phyloP scores from a whole-genome alignment of 2,888 invertebrate species.

The Bedellia somnulentella region DNA sequence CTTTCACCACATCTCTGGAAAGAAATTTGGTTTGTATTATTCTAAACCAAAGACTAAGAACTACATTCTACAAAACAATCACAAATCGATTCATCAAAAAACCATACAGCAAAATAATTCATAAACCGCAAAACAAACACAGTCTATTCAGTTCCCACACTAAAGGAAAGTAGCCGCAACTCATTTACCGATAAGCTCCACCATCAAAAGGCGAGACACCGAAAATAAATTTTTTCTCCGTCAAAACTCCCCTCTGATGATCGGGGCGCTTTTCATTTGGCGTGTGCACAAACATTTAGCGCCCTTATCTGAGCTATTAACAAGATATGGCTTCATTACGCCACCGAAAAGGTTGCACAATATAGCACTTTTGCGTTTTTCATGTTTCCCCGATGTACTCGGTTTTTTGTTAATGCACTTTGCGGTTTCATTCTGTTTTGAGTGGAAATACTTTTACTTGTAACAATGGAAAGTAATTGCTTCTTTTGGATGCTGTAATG shows the following conservation, averaged over 20 bases:
- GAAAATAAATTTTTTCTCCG: slow-evolving; percentile 32
- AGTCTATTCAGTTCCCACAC: no score
- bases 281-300: slow-evolving; percentile 59
- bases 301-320: slow-evolving; percentile 54
- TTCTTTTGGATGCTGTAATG: no score
- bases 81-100: no score
- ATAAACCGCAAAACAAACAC: no score
- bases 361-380: slow-evolving; percentile 19
- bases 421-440: slow-evolving; percentile 1
- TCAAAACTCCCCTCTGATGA: slow-evolving; percentile 42
- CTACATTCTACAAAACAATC: no score
- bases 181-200: slow-evolving; percentile 32
- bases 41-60: no score
- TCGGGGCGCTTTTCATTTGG: slow-evolving; percentile 56
- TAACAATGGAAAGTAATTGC: no score
- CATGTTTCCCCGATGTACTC: slow-evolving; percentile 14
- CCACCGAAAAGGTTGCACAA: slow-evolving; percentile 20
- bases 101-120: no score
- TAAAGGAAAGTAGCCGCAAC: slow-evolving; percentile 20
- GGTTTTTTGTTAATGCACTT: slow-evolving; percentile 9
- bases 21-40: no score
- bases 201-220: slow-evolving; percentile 16
- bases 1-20: no score
- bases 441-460: no score
- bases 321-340: slow-evolving; percentile 56